Percentiles rank a stretch among this genome's conserved stretches.
Conservation (phyloP, 2,888 invertebrate species). For the Sylvicola cinctus region DNA sequence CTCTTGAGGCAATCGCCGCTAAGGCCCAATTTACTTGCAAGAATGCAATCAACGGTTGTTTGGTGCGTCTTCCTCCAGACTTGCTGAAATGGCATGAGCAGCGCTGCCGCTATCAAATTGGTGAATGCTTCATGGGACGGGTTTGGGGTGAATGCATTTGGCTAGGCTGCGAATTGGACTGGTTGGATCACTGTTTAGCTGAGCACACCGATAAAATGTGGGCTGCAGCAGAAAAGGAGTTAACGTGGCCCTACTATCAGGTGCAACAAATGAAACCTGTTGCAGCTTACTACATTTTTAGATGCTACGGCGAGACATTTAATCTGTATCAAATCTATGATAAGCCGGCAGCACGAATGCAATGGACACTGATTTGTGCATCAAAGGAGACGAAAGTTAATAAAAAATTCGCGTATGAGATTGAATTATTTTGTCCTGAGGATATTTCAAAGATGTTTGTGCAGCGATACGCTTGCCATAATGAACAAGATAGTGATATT, state of each 20-base stretch:
- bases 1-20: constrained; percentile 34
- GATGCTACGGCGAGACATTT: constrained; percentile 20
- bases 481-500: constrained; percentile 21
- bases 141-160: constrained; percentile 31
- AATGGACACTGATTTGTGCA: constrained; percentile 21
- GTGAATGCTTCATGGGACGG: constrained; percentile 25
- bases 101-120: constrained; percentile 21
- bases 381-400: constrained; percentile 18
- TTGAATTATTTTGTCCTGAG: constrained; percentile 18
- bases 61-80: constrained; percentile 30
- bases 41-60: constrained; percentile 30
- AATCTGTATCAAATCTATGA: constrained; percentile 24
- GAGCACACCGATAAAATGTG: constrained; percentile 30
- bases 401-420: constrained; percentile 20
- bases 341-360: constrained; percentile 10
- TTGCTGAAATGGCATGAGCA: constrained; percentile 31
- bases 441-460: constrained; percentile 19
- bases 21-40: constrained; percentile 37
- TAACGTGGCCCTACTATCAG: constrained; percentile 13
- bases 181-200: constrained; percentile 37
- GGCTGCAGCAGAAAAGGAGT: constrained; percentile 9
- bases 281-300: constrained; percentile 21
- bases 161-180: constrained; percentile 36
- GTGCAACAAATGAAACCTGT: constrained; percentile 13
- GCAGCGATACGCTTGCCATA: constrained; percentile 22